A percentile compares a stretch with the other conserved stretches of the same genome.
Evolutionary conservation across 2,888 invertebrate species (phyloP).

Genomic region (Choristoneura rosaceana): DNA sequence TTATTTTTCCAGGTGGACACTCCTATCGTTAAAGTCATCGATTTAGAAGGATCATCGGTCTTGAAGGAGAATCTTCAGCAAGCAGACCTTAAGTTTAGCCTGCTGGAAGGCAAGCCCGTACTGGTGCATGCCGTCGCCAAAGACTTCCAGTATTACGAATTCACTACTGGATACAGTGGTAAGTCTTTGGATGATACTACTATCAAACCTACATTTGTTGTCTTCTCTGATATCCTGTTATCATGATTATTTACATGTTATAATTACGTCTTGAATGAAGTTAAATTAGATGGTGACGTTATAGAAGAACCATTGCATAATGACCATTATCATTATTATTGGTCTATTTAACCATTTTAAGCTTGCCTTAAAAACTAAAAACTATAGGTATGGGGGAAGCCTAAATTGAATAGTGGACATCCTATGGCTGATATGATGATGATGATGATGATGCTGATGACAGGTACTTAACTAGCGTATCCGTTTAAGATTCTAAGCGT

Average conservation of each 20-base stretch:
- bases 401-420: no score
- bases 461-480: no score
- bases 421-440: no score
- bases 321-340: no score
- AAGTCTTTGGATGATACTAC: constrained; percentile 51
- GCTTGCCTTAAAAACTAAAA: no score
- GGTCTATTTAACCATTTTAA: no score
- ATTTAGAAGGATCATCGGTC: constrained; percentile 76
- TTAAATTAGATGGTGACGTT: background rate
- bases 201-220: background rate
- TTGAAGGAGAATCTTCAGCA: constrained; percentile 81
- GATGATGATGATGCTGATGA: no score
- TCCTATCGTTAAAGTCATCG: constrained; percentile 83
- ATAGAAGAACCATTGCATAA: background rate
- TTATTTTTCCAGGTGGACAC: constrained; percentile 61
- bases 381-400: no score
- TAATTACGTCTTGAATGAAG: no score
- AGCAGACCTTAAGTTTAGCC: constrained; percentile 75
- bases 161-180: constrained; percentile 83
- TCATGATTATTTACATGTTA: no score
- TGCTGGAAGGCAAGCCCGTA: constrained; percentile 82
- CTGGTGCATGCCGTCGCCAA: constrained; percentile 79
- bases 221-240: background rate
- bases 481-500: no score
- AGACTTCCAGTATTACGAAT: constrained; percentile 85